A percentile compares a stretch with the other conserved stretches of the same genome.
phyloP scores from a whole-genome alignment of 2,113 vertebrate species.

The Tragelaphus strepsiceros region DNA sequence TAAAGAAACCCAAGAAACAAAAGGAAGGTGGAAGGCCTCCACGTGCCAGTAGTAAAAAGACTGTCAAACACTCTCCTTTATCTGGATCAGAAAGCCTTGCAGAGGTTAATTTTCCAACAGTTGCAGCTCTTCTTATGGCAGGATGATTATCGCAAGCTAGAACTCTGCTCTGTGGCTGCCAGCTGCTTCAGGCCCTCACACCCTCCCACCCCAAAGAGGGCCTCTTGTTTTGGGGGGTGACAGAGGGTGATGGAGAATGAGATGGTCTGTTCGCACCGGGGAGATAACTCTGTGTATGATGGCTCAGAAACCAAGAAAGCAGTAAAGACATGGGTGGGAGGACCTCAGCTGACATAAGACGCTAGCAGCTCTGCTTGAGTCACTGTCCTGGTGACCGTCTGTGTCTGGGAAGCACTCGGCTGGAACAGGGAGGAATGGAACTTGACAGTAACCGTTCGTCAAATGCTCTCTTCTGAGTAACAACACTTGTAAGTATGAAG shows the following conservation, averaged over 20 bases:
- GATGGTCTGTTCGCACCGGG: not conserved
- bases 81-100: not conserved
- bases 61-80: not conserved
- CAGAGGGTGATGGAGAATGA: not conserved
- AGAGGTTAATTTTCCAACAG: not conserved
- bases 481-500: not conserved
- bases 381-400: not conserved
- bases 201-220: not conserved
- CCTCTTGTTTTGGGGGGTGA: not conserved
- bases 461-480: not conserved
- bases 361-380: not conserved
- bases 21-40: not conserved
- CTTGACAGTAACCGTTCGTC: not conserved
- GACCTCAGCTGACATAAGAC: not conserved
- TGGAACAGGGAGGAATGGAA: not conserved
- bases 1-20: not conserved
- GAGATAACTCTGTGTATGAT: not conserved
- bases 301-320: not conserved
- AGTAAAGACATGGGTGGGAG: not conserved
- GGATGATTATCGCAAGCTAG: not conserved
- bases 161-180: not conserved
- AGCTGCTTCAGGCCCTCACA: not conserved
- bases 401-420: not conserved
- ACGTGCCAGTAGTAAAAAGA: not conserved
- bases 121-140: not conserved